A percentile compares a stretch with the other conserved stretches of the same genome.
Conservation (phyloP, 2,113 vertebrate species). For the Sturnira hondurensis region DNA sequence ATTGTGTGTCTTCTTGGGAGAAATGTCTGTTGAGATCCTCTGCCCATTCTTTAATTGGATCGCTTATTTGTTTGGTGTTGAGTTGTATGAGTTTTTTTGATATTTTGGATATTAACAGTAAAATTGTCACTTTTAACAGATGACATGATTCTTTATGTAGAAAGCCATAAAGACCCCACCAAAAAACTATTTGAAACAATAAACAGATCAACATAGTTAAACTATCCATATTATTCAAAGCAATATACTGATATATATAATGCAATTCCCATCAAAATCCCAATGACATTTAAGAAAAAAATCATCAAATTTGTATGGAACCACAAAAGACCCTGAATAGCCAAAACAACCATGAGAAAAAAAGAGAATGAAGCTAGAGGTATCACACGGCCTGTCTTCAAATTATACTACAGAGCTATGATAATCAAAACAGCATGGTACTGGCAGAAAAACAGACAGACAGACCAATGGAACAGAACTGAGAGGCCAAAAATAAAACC, state of each 20-base stretch:
- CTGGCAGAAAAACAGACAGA: not conserved
- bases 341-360: not conserved
- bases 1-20: not conserved
- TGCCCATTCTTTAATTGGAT: not conserved
- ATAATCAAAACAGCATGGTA: not conserved
- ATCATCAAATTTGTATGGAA: not conserved
- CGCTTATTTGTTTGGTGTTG: not conserved
- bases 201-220: not conserved
- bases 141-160: not conserved
- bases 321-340: not conserved
- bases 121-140: not conserved
- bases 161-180: not conserved
- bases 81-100: not conserved
- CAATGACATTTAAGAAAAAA: not conserved
- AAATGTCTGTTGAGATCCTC: not conserved
- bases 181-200: not conserved
- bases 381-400: not conserved
- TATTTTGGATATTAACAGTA: not conserved
- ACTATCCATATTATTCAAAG: not conserved
- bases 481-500: not conserved
- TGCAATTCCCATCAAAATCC: not conserved
- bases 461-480: not conserved
- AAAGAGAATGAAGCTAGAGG: not conserved
- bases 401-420: not conserved
- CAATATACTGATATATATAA: not conserved